Evolutionary conservation across 2,113 vertebrate species (phyloP), one percentile per base, ranked within the genome.

Genomic region (Desmodus rotundus): DNA sequence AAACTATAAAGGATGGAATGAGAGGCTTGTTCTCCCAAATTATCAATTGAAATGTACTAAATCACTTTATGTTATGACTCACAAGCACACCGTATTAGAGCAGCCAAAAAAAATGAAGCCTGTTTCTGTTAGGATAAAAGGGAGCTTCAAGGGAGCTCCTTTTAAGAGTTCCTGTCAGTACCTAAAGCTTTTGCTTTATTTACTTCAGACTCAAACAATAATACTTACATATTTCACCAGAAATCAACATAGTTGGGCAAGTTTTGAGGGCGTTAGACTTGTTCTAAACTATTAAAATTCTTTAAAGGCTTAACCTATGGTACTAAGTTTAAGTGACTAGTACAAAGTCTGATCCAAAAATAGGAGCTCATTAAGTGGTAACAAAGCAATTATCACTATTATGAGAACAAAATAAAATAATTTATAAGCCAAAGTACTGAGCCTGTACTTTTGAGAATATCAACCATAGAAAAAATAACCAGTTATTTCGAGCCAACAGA

Each of bases 101-200:
- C 94, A 98, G 96, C 94, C 95, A 93, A 85, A 61, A 61, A 95
- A 92, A 93, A 96, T 67, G 73, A 95, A 96, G 83, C 77, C 77
- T 87, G 16, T 56, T 93, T 95, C 94, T 94, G 91, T 97, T 97
- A 96, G 80, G 28, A 73, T 22, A 95, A 63, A 33, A 83, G 26
- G 56, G 33, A 45, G 91, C 72, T 89, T 78, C 56, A 58, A 45
- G 31, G 58, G 33, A 89, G 56, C 86, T 73, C 67, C 52, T 43
- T 92, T 70, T 84, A 72, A 63, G 22, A 90, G 58, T 84, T 93
- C 52, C 70, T 91, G 43, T 45, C 38, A 81, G 68, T 52, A 95
- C 24, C n/a, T 81, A 82, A 95, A 93, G 26, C 45, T 93, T 96
- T 85, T 85, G 65, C 36, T 81, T 96, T 87, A 76, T 73, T 65